A percentile compares a stretch with the other conserved stretches of the same genome.
Evolutionary conservation across 1,140 invertebrate genomes (phyloP).

Genomic region (Chironomus tepperi): DNA sequence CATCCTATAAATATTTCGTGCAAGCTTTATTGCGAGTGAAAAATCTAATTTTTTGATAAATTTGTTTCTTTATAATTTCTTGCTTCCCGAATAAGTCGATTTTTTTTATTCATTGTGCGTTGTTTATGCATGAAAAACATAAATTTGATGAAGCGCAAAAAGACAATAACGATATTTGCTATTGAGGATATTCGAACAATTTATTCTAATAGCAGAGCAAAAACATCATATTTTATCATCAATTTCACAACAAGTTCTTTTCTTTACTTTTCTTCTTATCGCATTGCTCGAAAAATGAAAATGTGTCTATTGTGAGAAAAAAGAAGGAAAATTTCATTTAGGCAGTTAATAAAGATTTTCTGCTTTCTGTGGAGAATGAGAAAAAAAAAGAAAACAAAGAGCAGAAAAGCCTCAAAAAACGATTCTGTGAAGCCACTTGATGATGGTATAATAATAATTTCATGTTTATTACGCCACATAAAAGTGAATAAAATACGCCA

Average conservation of each 20-base stretch:
- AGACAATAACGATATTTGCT: too few species aligned
- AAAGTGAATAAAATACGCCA: slow-evolving; percentile 8
- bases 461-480: slow-evolving; percentile 12
- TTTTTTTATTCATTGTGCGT: too few species aligned
- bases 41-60: neutral
- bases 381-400: too few species aligned
- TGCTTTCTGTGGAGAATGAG: neutral
- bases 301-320: too few species aligned
- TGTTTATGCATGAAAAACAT: too few species aligned
- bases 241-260: too few species aligned
- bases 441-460: slow-evolving; percentile 15
- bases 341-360: slow-evolving; percentile 2
- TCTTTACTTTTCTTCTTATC: neutral
- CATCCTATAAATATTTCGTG: neutral
- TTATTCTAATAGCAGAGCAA: too few species aligned
- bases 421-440: neutral
- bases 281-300: neutral
- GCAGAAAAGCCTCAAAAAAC: neutral
- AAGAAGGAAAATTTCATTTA: neutral
- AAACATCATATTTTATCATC: too few species aligned
- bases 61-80: neutral
- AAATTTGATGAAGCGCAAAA: too few species aligned
- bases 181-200: too few species aligned
- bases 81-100: too few species aligned
- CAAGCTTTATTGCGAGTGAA: neutral